Base-by-base conservation (phyloP, 2,888 invertebrate genomes). In the Teleiodes luculella region DNA sequence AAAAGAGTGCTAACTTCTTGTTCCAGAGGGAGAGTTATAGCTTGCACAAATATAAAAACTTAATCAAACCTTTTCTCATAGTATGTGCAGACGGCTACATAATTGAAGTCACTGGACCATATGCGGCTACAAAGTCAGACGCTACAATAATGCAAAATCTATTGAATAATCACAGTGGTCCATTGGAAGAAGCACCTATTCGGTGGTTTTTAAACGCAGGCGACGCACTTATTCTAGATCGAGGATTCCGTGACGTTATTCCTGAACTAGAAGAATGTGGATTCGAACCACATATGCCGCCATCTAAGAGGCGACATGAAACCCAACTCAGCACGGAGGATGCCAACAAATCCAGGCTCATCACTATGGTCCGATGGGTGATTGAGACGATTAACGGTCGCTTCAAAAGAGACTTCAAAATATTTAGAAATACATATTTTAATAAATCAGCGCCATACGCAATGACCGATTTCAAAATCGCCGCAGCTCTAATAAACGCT, bases 1-100 rank as follows among this genome's bases (percentile, higher is more conserved):
- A 53, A 20, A 53, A 56, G 33, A 56, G 56, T 41, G 13, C 35
- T 13, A 56, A 56, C 33, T 53, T 41, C 16, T 31, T 53, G 13
- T 56, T 50, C 18, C 49, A 56, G 50, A 45, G 33, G 18, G 49
- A 24, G 13, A 37, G 36, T 13, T 53, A 53, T 18, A 53, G 53
- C 13, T 39, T 48, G 1, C 53, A 53, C 35, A 60, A 61, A 47
- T 61, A 36, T 47, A 57, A 55, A 31, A 64, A 60, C 41, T 28
- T 59, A 1, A 3, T 61, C 28, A 63, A 63, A 54, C 59, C 59
- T 5, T 63, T 63, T 57, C n/a, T 62, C 20, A 55, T 64, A 13
- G 56, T 59, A 7, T 57, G 62, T 20, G 41, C 35, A 8, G 61
- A 62, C 55, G 61, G 58, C 31, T 58, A 61, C 53, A 64, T 61